These are phyloP conservation scores for Lasiommata megera DNA, from an alignment of 2,888 invertebrate genomes.

Conservation along the genomic window DNA sequence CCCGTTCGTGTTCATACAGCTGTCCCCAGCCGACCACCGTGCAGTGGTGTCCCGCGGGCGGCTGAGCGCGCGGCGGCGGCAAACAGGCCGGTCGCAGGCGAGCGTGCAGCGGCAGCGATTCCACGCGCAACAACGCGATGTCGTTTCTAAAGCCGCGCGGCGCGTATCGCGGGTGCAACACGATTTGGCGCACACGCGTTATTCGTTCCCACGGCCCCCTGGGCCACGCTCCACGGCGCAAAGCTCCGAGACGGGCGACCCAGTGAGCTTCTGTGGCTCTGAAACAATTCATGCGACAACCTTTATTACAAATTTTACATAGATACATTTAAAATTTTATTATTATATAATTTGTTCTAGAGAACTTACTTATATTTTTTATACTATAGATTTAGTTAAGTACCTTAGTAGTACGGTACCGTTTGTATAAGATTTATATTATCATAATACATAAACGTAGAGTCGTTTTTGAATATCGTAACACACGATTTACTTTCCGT, in stretches of 20 bases:
- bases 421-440: too few species aligned
- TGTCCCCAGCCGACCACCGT: conserved; percentile 92
- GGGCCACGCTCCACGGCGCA: conserved; percentile 86
- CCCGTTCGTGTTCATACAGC: conserved; percentile 88
- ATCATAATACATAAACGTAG: too few species aligned
- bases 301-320: too few species aligned
- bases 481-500: too few species aligned
- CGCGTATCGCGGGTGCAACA: conserved; percentile 88
- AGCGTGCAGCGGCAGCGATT: conserved; percentile 79
- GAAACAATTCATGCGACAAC: conserved; percentile 23
- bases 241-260: conserved; percentile 89
- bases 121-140: conserved; percentile 85
- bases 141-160: conserved; percentile 90
- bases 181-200: conserved; percentile 82
- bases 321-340: too few species aligned
- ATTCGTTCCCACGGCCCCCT: conserved; percentile 89
- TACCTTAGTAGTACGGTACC: too few species aligned
- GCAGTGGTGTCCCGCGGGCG: conserved; percentile 85
- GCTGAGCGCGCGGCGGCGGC: conserved; percentile 81
- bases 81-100: conserved; percentile 71
- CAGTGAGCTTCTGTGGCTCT: conserved; percentile 88
- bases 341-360: too few species aligned
- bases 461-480: too few species aligned
- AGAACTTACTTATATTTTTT: too few species aligned
- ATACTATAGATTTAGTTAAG: too few species aligned